A percentile compares a stretch with the other conserved stretches of the same genome.
Evolutionary conservation across 2,113 vertebrate genomes (phyloP).

Genomic region (Apistogramma diplotaenia): DNA sequence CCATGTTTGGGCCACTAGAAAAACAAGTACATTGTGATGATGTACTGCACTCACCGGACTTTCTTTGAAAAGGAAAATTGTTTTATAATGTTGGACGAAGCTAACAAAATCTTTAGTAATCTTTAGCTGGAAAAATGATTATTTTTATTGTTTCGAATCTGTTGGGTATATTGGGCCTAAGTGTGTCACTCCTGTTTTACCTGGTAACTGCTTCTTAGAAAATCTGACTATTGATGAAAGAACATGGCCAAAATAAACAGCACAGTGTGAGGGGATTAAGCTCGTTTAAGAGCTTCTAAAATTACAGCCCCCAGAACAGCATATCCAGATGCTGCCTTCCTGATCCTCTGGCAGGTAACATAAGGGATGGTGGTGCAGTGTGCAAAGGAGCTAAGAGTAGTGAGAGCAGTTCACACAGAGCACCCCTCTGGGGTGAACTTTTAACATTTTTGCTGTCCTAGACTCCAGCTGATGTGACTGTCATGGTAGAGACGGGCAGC

Average conservation of each 20-base stretch:
- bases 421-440: conserved; percentile 15
- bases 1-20: neutral
- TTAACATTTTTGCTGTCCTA: conserved; percentile 16
- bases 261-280: conserved; percentile 57
- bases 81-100: neutral
- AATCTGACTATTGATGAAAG: conserved; percentile 57
- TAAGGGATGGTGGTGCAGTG: conserved; percentile 22
- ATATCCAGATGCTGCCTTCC: conserved; percentile 66
- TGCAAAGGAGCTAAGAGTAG: conserved; percentile 2
- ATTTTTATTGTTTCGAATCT: neutral
- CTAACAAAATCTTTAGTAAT: neutral
- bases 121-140: neutral
- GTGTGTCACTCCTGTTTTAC: conserved; percentile 37
- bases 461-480: conserved; percentile 33
- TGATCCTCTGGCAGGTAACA: conserved; percentile 58
- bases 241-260: conserved; percentile 68
- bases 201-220: conserved; percentile 59
- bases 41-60: neutral
- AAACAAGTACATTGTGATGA: neutral
- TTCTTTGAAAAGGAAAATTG: neutral
- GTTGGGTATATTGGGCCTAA: conserved; percentile 17
- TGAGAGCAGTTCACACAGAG: neutral
- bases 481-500: neutral
- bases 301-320: conserved; percentile 63
- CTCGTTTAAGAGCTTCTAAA: conserved; percentile 58